Base-by-base conservation (phyloP, 1,140 invertebrate species). In the Apocrypta bakeri region DNA sequence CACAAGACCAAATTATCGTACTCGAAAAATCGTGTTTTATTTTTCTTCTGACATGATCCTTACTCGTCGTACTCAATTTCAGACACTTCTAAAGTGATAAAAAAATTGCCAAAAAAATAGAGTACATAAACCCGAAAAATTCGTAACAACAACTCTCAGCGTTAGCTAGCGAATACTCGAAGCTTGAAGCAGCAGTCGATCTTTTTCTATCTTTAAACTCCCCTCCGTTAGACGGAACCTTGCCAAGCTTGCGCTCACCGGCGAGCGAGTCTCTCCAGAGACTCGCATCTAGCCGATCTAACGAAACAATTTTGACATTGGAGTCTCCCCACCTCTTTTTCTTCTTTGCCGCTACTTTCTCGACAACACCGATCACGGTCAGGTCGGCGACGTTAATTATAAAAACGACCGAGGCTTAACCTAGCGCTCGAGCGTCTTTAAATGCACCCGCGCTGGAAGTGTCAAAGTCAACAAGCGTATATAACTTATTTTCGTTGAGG, bases 231-330 rank as follows among this genome's bases (percentile, higher is more conserved):
- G 31, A 14, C 8, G 72, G 42, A 74, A 29, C 72, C 48, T 76
- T 76, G 73, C 75, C 61, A 78, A 78, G 63, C n/a, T 21, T 24
- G 75, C 75, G 63, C 24, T n/a, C 56, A n/a, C 48, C 11, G 48
- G 17, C 48, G 48, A 56, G 68, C 72, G 25, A 24, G 37, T 74
- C 21, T 74, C 21, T 77, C 37, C 75, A 42, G 14, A 31, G 75
- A 0, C 42, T 17, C 25, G n/a, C 9, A 42, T 61, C 31, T 42
- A 12, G 29, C 37, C 68, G 17, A 73, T 31, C 37, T 74, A 56
- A 33, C 56, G 81, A 78, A 75, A 83, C 82, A 79, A 48, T 83
- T 83, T 83, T 79, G 82, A 83, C 82, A 83, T 83, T 83, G 82
- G 48, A 14, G 3, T 14, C 12, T 37, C 48, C 73, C 64, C 75